phyloP scores from a whole-genome alignment of 92 coral and sea anemone species.

The Parazoanthus atlanticus region DNA sequence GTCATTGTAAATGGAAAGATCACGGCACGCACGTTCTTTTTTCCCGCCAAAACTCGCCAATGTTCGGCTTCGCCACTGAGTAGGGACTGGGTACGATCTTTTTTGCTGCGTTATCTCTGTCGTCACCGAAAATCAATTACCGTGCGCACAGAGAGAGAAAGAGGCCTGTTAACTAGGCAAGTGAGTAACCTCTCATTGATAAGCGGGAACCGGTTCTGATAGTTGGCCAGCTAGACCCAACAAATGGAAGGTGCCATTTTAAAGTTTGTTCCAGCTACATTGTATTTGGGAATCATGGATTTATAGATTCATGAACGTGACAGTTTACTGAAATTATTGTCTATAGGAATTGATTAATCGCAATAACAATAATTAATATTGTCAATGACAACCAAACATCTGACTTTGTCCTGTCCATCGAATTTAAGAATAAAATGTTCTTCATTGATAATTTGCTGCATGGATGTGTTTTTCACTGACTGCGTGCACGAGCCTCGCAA shows the following conservation, averaged over 20 bases:
- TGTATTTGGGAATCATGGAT: neutral
- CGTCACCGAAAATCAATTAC: too few species aligned
- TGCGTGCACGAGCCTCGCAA: neutral
- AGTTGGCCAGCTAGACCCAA: neutral
- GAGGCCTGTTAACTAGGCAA: too few species aligned
- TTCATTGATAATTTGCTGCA: too few species aligned
- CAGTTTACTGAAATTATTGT: neutral
- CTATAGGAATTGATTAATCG: neutral
- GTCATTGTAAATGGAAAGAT: too few species aligned
- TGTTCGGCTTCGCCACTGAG: too few species aligned
- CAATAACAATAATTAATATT: neutral
- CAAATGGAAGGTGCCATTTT: neutral
- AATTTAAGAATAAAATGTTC: neutral
- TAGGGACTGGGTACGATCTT: too few species aligned
- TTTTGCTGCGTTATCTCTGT: too few species aligned
- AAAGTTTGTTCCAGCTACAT: neutral
- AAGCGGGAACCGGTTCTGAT: neutral
- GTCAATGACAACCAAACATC: neutral
- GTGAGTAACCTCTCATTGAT: too few species aligned
- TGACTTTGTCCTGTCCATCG: neutral
- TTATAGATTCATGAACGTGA: neutral
- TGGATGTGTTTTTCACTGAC: neutral
- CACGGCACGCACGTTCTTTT: too few species aligned
- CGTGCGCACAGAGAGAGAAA: too few species aligned
- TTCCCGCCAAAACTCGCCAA: too few species aligned